These are phyloP conservation scores for Synanceia verrucosa DNA, from an alignment of 2,797 vertebrate genomes.

Conservation along the genomic window DNA sequence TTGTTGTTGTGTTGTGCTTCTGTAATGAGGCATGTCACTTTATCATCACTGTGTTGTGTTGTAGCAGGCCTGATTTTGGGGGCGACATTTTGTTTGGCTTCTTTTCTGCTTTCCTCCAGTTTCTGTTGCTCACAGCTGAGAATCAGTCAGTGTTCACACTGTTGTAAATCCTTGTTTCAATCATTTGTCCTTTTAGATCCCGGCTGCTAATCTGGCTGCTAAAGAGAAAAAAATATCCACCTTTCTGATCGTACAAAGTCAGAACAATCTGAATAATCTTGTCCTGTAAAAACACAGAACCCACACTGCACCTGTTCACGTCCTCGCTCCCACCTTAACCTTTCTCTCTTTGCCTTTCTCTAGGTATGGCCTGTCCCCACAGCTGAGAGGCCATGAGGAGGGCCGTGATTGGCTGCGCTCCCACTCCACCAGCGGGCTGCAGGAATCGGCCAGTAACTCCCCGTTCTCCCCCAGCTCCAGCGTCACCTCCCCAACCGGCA, in stretches of 20 bases:
- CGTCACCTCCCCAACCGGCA: constrained; percentile 94
- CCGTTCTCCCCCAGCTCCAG: constrained; percentile 96
- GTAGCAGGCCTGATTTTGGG: constrained; percentile 41
- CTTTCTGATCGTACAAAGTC: constrained; percentile 3
- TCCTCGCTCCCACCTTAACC: not conserved
- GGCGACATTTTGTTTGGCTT: constrained; percentile 36
- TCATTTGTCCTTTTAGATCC: constrained; percentile 33
- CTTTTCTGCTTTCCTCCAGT: constrained; percentile 32
- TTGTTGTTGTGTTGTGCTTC: constrained; percentile 67
- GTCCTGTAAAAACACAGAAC: constrained; percentile 5
- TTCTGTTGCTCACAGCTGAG: constrained; percentile 53
- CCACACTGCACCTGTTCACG: not conserved
- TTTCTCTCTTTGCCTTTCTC: constrained; percentile 33
- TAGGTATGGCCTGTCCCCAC: constrained; percentile 92
- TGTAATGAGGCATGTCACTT: constrained; percentile 56
- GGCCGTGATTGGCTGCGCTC: constrained; percentile 97
- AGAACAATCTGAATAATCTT: constrained; percentile 9
- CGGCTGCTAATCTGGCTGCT: constrained; percentile 46
- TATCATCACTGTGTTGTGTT: constrained; percentile 42
- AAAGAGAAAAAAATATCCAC: constrained; percentile 12
- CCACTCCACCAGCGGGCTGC: constrained; percentile 93
- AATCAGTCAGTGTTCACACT: constrained; percentile 32
- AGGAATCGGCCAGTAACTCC: constrained; percentile 91
- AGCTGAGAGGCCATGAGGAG: constrained; percentile 92
- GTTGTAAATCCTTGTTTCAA: constrained; percentile 39